Base-by-base conservation (phyloP, 1,140 invertebrate genomes). In the Dufourea novaeangliae region DNA sequence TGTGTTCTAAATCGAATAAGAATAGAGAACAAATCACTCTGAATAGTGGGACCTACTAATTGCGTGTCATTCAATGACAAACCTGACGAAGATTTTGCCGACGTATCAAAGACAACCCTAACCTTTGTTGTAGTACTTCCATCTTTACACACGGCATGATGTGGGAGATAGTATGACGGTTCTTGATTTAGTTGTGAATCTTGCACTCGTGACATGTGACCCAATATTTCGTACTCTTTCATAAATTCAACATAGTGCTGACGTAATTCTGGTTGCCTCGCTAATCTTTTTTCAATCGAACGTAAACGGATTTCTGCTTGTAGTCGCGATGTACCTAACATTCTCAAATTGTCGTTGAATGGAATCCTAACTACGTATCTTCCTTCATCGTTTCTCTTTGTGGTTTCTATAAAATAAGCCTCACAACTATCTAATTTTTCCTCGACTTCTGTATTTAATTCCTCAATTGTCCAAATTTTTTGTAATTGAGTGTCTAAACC, bases 321-420 rank as follows among this genome's bases (percentile, higher is more conserved):
- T 32, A 6, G 1, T 84, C 87, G n/a, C 37, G 39, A 52, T 85
- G 87, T 79, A 29, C 89, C 89, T 78, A 92, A 34, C 7, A n/a
- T n/a, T 74, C 11, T 0, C 8, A 14, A 1, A 79, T 1, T n/a
- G n/a, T n/a, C n/a, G n/a, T n/a, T n/a, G n/a, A n/a, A n/a, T n/a
- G n/a, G n/a, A n/a, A 56, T 17, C 1, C n/a, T 20, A 0, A 70
- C 74, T 10, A 41, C 11, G 2, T 63, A 80, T 52, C 59, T 61
- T 17, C 68, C 67, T 4, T 72, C 20, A 0, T 11, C 0, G 2
- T 29, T 14, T 1, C 46, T 44, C 2, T 10, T 17, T 1, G 25
- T 20, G 4, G 17, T 17, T 32, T 37, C 3, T 2, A 1, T 0
- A 10, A 73, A 73, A 1, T 54, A 25, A 1, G 34, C 11, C 1